A percentile compares a stretch with the other conserved stretches of the same genome.
phyloP scores from a whole-genome alignment of 2,113 vertebrate genomes.

The Phodopus roborovskii region DNA sequence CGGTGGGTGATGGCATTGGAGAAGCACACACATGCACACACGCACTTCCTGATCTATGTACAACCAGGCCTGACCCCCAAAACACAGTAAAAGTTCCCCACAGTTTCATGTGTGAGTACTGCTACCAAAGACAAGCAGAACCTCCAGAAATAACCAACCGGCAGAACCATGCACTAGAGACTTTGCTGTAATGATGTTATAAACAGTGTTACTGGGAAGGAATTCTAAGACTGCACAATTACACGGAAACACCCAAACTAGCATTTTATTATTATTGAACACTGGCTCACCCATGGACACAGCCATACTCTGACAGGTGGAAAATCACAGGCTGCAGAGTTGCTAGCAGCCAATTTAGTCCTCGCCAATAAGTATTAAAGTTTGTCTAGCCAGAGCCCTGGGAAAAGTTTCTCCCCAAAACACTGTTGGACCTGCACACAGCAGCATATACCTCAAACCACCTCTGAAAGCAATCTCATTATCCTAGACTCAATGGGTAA shows the following conservation, averaged over 20 bases:
- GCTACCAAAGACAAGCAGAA: neutral
- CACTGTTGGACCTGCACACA: neutral
- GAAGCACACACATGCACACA: neutral
- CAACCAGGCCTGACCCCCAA: neutral
- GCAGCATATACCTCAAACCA: neutral
- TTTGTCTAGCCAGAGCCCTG: neutral
- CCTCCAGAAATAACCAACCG: neutral
- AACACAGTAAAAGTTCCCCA: neutral
- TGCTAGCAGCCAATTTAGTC: too few species aligned
- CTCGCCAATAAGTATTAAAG: rapidly evolving
- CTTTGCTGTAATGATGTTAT: rapidly evolving
- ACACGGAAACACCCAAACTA: neutral
- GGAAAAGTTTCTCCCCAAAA: rapidly evolving
- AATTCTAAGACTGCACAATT: rapidly evolving
- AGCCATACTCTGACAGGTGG: rapidly evolving
- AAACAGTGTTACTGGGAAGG: neutral
- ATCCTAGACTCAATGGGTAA: neutral
- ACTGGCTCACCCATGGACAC: neutral
- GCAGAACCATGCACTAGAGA: rapidly evolving
- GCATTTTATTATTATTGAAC: rapidly evolving
- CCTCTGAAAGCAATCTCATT: neutral
- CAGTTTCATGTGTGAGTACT: neutral
- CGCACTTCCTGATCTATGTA: constrained; percentile 45
- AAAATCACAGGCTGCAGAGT: neutral
- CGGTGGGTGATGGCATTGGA: neutral